Percentiles rank a stretch among this genome's conserved stretches.
These are phyloP conservation scores for Trinorchestia longiramus DNA, from an alignment of 1,140 invertebrate genomes.

Conservation along the genomic window DNA sequence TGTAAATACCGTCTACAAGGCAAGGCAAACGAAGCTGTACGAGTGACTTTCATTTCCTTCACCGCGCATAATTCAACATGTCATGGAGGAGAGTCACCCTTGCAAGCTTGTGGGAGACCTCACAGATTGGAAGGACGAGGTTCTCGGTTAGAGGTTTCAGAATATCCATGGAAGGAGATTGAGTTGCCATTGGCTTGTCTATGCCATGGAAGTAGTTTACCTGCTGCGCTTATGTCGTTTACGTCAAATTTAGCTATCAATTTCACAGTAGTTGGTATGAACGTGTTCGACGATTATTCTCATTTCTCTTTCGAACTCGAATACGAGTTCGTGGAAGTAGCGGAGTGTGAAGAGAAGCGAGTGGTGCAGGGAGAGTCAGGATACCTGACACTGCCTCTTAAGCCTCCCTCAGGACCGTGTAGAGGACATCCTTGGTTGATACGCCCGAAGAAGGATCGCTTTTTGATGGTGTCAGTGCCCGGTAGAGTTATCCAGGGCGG, in stretches of 20 bases:
- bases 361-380: constrained; percentile 63
- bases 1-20: constrained; percentile 64
- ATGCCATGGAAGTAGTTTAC: constrained; percentile 61
- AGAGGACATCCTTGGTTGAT: constrained; percentile 65
- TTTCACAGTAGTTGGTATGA: constrained; percentile 64
- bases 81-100: constrained; percentile 60
- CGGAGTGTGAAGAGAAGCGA: constrained; percentile 64
- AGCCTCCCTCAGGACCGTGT: constrained; percentile 63
- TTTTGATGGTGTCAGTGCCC: constrained; percentile 64
- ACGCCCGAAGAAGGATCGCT: constrained; percentile 59
- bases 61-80: constrained; percentile 66
- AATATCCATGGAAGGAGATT: constrained; percentile 64
- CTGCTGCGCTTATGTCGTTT: constrained; percentile 65
- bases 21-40: constrained; percentile 62
- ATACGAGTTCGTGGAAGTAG: constrained; percentile 65
- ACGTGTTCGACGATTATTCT: constrained; percentile 66
- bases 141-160: constrained; percentile 64
- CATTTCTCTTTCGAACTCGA: constrained; percentile 66
- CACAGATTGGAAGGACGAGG: constrained; percentile 63
- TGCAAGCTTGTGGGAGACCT: constrained; percentile 64
- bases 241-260: constrained; percentile 65
- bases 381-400: constrained; percentile 60
- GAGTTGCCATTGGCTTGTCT: constrained; percentile 64
- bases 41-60: constrained; percentile 66
- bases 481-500: constrained; percentile 62